Evolutionary conservation across 2,113 vertebrate genomes (phyloP).

Genomic region (Gnathonemus longibarbis): DNA sequence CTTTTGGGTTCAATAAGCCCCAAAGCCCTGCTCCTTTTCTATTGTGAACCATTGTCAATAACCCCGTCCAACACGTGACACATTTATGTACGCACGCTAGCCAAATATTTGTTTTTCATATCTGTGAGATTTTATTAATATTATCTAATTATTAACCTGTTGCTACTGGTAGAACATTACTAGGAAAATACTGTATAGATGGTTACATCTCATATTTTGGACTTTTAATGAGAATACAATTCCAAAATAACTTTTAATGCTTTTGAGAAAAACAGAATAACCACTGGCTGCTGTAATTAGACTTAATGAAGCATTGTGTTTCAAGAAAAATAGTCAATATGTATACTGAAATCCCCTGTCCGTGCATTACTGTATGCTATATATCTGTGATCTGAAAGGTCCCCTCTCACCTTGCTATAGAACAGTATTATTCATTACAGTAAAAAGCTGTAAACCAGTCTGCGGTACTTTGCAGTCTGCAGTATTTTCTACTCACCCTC

Average conservation of each 20-base stretch:
- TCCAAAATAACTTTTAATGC: not conserved
- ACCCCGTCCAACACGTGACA: not conserved
- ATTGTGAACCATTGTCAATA: not conserved
- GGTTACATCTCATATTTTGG: not conserved
- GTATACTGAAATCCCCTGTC: not conserved
- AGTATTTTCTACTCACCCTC: slow-evolving; percentile 61
- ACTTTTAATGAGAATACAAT: not conserved
- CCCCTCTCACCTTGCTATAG: not conserved
- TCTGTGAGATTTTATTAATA: not conserved
- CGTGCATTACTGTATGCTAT: not conserved
- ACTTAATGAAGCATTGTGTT: not conserved
- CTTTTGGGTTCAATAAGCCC: not conserved
- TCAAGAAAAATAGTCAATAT: not conserved
- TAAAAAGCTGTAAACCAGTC: not conserved
- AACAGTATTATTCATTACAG: not conserved
- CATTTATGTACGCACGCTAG: not conserved
- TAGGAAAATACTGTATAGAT: not conserved
- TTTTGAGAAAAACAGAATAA: not conserved
- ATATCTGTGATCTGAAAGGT: not conserved
- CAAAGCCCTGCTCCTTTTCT: not conserved
- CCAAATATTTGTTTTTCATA: slow-evolving; percentile 1
- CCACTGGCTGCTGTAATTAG: not conserved
- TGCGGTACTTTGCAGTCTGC: not conserved
- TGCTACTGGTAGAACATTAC: not conserved
- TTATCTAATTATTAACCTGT: slow-evolving; percentile 4